Evolutionary conservation across 1,140 invertebrate species (phyloP).

Genomic region (Myzus persicae): DNA sequence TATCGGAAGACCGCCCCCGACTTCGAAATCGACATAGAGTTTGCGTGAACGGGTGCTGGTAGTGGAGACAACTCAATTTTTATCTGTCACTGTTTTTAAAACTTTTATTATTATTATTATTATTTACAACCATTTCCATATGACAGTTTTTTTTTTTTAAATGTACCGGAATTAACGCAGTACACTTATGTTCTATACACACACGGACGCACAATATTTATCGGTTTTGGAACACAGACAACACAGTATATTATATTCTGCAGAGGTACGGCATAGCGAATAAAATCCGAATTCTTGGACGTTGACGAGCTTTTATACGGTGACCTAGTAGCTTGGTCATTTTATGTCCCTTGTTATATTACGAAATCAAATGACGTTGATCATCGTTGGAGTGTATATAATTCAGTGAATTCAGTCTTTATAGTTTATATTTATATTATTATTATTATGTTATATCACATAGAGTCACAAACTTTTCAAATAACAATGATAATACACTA

Average conservation of each 20-base stretch:
- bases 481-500: too few relatives aligned
- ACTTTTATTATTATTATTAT: neutral
- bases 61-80: neutral
- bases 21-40: neutral
- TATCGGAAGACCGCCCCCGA: neutral
- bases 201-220: neutral
- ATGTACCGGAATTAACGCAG: neutral
- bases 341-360: neutral
- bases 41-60: neutral
- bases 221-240: neutral
- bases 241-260: neutral
- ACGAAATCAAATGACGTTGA: neutral
- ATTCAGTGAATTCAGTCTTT: too few relatives aligned
- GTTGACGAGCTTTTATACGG: neutral
- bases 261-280: neutral
- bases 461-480: too few relatives aligned
- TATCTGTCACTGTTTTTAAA: neutral
- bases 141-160: neutral
- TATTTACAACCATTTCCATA: neutral
- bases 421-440: neutral
- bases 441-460: neutral
- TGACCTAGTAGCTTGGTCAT: neutral
- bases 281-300: neutral
- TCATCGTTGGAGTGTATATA: neutral
- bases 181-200: neutral